phyloP scores from a whole-genome alignment of 2,113 vertebrate genomes.

The Dendropsophus ebraccatus region DNA sequence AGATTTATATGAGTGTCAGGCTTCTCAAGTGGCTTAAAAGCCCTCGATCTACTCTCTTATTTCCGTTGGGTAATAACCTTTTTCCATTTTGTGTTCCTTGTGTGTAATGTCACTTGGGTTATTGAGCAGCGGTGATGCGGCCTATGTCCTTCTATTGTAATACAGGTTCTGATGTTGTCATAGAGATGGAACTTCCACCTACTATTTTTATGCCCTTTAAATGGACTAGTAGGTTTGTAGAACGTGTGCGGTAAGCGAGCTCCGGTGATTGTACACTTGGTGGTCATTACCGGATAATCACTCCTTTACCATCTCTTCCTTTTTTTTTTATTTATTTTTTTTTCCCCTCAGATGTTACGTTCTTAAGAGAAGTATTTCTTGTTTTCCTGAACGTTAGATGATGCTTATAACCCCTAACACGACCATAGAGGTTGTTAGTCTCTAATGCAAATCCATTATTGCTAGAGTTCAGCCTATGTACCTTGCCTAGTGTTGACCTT shows the following conservation, averaged over 20 bases:
- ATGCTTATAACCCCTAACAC: background rate
- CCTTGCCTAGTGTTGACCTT: background rate
- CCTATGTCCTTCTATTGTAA: background rate
- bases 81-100: background rate
- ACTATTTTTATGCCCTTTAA: background rate
- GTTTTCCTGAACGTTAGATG: background rate
- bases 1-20: background rate
- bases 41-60: background rate
- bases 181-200: background rate
- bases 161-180: background rate
- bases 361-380: background rate
- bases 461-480: background rate
- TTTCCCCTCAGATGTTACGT: background rate
- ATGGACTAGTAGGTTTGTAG: background rate
- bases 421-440: background rate
- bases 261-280: background rate
- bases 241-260: background rate
- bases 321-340: background rate
- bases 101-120: too few relatives aligned
- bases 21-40: background rate
- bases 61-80: background rate
- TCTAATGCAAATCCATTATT: background rate
- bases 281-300: background rate
- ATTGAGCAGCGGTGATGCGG: background rate
- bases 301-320: background rate